These are phyloP conservation scores for Chaunax sp. DNA, from an alignment of 2,797 vertebrate genomes.

Conservation along the genomic window DNA sequence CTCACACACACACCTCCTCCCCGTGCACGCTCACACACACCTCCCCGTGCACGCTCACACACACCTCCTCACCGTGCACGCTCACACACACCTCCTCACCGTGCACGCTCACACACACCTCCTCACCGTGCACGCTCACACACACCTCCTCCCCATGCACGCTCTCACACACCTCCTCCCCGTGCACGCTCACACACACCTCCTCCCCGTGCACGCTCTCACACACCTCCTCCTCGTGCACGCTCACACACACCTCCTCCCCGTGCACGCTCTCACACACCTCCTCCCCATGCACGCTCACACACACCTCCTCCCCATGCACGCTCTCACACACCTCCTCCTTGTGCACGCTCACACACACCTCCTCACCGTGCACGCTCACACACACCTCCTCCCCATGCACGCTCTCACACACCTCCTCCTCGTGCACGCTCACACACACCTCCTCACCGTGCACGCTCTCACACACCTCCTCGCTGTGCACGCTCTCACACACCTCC, in stretches of 20 bases:
- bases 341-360: no score
- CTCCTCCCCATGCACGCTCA: no score
- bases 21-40: neutral
- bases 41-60: slow-evolving; percentile 6
- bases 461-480: no score
- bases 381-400: no score
- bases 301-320: slow-evolving; percentile 3
- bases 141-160: no score
- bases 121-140: slow-evolving; percentile 4
- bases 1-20: neutral
- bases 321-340: slow-evolving; percentile 21
- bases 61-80: neutral
- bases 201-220: no score
- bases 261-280: no score
- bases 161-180: no score
- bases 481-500: neutral
- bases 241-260: slow-evolving; percentile 2
- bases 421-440: slow-evolving; percentile 10
- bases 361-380: no score
- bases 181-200: no score
- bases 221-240: slow-evolving; percentile 4
- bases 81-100: no score
- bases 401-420: slow-evolving; percentile 1
- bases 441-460: no score
- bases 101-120: neutral